Percentiles rank a stretch among this genome's conserved stretches.
These are phyloP conservation scores for Pardosa pseudoannulata DNA, from an alignment of 2,888 invertebrate species.

Conservation along the genomic window DNA sequence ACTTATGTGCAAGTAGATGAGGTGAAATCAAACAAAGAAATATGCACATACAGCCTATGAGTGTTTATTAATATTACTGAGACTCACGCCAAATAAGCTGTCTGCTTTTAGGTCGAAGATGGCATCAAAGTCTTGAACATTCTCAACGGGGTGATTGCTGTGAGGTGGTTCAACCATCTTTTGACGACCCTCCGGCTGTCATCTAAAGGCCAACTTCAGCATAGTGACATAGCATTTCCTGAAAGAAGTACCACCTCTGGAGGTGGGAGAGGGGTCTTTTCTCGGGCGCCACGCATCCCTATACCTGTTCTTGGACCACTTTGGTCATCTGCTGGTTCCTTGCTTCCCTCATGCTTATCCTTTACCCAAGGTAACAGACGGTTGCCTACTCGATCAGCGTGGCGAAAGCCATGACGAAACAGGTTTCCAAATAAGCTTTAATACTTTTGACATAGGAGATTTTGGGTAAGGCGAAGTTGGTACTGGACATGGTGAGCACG, in stretches of 20 bases:
- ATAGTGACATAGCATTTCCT: constrained; percentile 66
- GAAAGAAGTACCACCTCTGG: constrained; percentile 65
- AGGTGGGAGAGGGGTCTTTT: constrained; percentile 54
- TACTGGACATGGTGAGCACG: constrained; percentile 82
- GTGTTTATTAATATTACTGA: no score
- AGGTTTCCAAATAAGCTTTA: constrained; percentile 79
- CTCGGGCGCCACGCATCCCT: constrained; percentile 72
- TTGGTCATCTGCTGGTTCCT: constrained; percentile 74
- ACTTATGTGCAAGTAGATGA: no score
- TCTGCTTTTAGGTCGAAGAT: no score
- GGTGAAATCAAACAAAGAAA: no score
- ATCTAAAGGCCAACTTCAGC: constrained; percentile 65
- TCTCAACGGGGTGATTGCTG: no score
- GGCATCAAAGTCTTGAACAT: no score
- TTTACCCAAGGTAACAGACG: constrained; percentile 74
- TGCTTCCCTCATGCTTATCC: constrained; percentile 74
- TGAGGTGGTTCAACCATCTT: no score
- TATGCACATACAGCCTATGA: no score
- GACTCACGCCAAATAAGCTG: no score
- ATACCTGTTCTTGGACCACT: constrained; percentile 74
- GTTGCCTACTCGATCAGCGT: constrained; percentile 77
- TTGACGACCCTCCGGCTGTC: constrained; percentile 63
- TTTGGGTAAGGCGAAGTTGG: constrained; percentile 78
- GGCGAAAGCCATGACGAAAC: constrained; percentile 79
- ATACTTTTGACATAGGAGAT: constrained; percentile 78